A percentile compares a stretch with the other conserved stretches of the same genome.
Conservation (phyloP, 2,888 invertebrate species). For the Scaptomyza reducta region DNA sequence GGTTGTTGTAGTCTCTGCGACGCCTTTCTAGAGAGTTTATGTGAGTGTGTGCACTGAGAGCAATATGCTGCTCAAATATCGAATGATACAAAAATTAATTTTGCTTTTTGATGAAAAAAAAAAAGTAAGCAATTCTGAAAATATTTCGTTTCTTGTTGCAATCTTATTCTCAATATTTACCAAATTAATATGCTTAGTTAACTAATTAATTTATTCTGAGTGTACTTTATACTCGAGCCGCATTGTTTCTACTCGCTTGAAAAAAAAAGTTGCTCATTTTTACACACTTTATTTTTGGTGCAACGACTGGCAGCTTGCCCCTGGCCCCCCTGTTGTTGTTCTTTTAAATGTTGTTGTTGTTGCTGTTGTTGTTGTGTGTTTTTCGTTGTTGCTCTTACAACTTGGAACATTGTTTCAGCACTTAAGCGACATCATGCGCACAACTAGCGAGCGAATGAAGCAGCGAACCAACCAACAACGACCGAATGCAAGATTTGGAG, state of each 20-base stretch:
- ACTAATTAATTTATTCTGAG: neutral
- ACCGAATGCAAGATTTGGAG: conserved; percentile 41
- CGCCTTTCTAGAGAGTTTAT: conserved; percentile 15
- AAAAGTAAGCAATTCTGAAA: too few relatives aligned
- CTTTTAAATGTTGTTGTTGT: conserved; percentile 28
- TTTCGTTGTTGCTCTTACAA: conserved; percentile 76
- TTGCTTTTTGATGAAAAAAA: neutral
- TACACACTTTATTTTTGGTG: conserved; percentile 76
- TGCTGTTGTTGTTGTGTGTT: conserved; percentile 47
- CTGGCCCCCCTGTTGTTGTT: conserved; percentile 37
- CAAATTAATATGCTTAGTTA: too few relatives aligned
- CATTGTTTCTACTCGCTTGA: conserved; percentile 74
- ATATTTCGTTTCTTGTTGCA: too few relatives aligned
- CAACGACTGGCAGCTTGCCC: conserved; percentile 52
- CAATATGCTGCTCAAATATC: neutral
- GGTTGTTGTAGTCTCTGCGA: conserved; percentile 37
- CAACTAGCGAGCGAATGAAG: conserved; percentile 42
- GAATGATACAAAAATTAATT: neutral
- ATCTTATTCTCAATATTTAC: too few relatives aligned
- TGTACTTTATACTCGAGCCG: conserved; percentile 33
- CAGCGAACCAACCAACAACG: conserved; percentile 16
- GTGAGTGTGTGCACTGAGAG: conserved; percentile 12
- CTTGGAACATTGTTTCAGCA: conserved; percentile 79
- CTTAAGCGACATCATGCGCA: conserved; percentile 76
- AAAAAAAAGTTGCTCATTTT: conserved; percentile 74